Evolutionary conservation across 2,888 invertebrate species (phyloP), one percentile per base, ranked within the genome.

Genomic region (Drosophila neotestacea): DNA sequence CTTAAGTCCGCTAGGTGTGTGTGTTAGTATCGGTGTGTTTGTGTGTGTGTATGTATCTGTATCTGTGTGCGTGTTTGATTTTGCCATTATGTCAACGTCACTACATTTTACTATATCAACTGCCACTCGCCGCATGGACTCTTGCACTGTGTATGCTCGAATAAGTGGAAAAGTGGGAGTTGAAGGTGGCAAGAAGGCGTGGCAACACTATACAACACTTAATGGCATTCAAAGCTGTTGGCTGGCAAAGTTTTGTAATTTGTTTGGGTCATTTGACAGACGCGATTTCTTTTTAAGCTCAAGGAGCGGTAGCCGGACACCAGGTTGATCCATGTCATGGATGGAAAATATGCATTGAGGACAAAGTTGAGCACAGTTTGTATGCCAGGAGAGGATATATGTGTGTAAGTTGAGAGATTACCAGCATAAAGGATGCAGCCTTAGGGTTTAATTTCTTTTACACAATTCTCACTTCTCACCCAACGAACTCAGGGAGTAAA

Each of bases 231-330:
- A 73, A 70, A 71, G 83, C 73, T 65, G 70, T 50, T 65, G 67
- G 52, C 64, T 51, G 59, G 50, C 65, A 77, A 82, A 85, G 78
- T 77, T 82, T 77, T 70, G 83, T 71, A 73, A 77, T 82, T 82
- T 80, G 75, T 71, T 85, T 75, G 66, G 80, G 75, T 78, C 83
- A 82, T 85, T 85, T 75, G 68, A 71, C 69, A 71, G 73, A 60
- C 60, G 75, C 80, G 80, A 80, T 82, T 80, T 67, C 64, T 55
- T 75, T 79, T 70, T 46, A 64, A 80, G 75, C 61, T 61, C 65
- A n/a, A 46, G 42, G 6, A 13, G 32, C 54, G 59, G 22, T 44
- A 60, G 27, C 16, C 48, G 28, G 30, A 54, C 54, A 48, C 36
- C 47, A 38, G 42, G 39, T 52, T 61, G 61, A 62, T 50, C 60